Percentiles rank a stretch among this genome's conserved stretches.
Conservation (phyloP, 2,113 vertebrate species). For the Notechis scutatus region DNA sequence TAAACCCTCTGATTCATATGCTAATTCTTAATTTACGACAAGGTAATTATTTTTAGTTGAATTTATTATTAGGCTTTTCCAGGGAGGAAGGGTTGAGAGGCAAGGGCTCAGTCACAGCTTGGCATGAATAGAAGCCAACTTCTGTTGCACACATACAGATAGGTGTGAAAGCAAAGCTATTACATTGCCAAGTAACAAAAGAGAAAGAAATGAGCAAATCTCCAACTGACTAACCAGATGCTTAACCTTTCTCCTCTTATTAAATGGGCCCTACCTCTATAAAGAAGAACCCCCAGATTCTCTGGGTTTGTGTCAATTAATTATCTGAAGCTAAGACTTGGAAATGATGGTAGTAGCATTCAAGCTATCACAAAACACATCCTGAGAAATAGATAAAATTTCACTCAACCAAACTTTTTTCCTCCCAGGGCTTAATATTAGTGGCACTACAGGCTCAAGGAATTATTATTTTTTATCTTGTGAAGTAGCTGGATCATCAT, state of each 20-base stretch:
- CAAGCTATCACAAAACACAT: background rate
- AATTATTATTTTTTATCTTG: background rate
- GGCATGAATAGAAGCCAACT: background rate
- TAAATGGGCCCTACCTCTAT: rapidly evolving
- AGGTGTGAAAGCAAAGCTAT: rapidly evolving
- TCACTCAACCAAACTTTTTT: background rate
- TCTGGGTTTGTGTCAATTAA: background rate
- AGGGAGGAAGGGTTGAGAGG: constrained; percentile 16
- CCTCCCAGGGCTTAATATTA: background rate
- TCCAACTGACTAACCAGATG: background rate
- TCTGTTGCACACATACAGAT: rapidly evolving
- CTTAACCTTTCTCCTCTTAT: background rate
- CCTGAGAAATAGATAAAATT: background rate
- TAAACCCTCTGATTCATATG: constrained; percentile 68
- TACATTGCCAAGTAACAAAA: constrained; percentile 2
- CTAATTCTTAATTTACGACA: constrained; percentile 63
- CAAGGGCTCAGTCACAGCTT: background rate
- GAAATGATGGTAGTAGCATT: background rate
- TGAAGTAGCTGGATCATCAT: background rate
- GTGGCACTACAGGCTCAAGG: background rate
- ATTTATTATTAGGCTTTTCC: constrained; percentile 40
- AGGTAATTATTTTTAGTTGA: constrained; percentile 69
- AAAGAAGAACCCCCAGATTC: rapidly evolving
- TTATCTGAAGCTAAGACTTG: background rate
- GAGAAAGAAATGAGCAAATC: background rate